phyloP scores from a whole-genome alignment of 2,797 vertebrate genomes.

The Propithecus perrieri region DNA sequence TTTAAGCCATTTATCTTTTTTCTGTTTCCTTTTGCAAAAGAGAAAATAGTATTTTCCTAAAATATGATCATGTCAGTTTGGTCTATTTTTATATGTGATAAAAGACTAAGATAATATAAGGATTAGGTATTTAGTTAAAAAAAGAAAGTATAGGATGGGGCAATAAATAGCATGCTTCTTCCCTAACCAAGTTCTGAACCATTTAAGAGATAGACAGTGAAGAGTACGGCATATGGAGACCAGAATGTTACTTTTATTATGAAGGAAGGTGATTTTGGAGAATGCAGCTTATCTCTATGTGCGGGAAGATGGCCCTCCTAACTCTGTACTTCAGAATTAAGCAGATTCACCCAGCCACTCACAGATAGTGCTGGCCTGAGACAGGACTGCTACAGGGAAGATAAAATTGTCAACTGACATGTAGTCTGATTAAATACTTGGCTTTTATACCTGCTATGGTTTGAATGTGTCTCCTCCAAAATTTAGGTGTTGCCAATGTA shows the following conservation, averaged over 20 bases:
- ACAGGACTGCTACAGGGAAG: neutral
- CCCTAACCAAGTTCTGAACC: neutral
- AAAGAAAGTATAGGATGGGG: neutral
- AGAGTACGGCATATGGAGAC: neutral
- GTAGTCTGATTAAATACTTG: neutral
- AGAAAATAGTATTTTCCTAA: neutral
- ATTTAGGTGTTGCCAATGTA: neutral
- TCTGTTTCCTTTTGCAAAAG: neutral
- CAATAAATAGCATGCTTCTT: neutral
- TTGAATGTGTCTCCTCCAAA: neutral
- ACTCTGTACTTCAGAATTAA: neutral
- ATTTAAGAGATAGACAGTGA: neutral
- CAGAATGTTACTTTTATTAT: neutral
- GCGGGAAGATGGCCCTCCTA: neutral
- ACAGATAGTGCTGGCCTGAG: neutral
- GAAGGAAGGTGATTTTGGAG: neutral
- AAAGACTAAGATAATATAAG: neutral
- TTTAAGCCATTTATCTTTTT: neutral
- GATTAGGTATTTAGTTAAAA: neutral
- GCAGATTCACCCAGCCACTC: neutral
- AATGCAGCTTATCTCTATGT: neutral
- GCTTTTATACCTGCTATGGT: neutral
- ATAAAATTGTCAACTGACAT: too few species aligned
- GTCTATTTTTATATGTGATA: constrained; percentile 12
- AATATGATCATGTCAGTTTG: rapidly evolving